phyloP scores from a whole-genome alignment of 2,113 vertebrate genomes.

The Coptodon rendalli region DNA sequence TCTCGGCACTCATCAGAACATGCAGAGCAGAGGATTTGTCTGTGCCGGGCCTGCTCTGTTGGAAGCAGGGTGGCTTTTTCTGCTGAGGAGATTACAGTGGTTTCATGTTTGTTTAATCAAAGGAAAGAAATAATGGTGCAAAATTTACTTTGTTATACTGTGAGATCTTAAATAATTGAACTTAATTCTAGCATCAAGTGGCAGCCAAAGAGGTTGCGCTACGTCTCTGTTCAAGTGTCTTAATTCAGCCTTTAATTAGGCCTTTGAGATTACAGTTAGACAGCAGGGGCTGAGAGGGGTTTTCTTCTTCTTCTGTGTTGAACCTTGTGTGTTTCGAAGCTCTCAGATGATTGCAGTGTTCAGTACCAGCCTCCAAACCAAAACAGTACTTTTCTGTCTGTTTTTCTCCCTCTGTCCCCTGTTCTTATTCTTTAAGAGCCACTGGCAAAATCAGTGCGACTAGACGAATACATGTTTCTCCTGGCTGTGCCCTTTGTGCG shows the following conservation, averaged over 20 bases:
- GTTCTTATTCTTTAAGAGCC: not conserved
- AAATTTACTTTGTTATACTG: not conserved
- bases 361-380: not conserved
- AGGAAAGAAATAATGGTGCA: not conserved
- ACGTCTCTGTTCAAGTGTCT: not conserved
- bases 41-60: not conserved
- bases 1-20: not conserved
- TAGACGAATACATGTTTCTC: not conserved
- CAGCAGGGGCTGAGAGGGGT: not conserved
- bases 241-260: not conserved
- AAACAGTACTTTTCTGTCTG: not conserved
- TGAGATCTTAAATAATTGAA: not conserved
- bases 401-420: not conserved
- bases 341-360: not conserved
- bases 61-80: not conserved
- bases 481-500: constrained; percentile 4
- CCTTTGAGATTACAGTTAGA: not conserved
- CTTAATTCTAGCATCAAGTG: not conserved
- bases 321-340: not conserved
- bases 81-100: not conserved
- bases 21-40: not conserved
- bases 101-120: constrained; percentile 3
- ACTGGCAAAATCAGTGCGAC: not conserved
- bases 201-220: not conserved
- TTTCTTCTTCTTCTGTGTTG: not conserved